Conservation (phyloP, 1,140 invertebrate genomes). For the Halictus rubicundus region DNA sequence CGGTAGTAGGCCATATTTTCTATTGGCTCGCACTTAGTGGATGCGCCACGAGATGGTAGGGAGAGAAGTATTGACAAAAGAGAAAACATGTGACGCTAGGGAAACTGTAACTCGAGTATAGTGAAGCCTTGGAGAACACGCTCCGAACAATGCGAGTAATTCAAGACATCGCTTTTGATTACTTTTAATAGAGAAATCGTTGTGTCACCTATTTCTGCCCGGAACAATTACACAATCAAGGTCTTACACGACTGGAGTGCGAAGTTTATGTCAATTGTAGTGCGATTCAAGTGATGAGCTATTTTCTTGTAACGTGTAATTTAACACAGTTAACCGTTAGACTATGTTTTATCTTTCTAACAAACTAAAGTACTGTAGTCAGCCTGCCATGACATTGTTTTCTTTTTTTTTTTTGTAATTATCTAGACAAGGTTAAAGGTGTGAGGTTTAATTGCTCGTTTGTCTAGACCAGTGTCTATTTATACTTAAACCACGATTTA, state of each 20-base stretch:
- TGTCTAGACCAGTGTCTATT: background rate
- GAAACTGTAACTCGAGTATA: too few relatives aligned
- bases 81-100: too few relatives aligned
- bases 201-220: background rate
- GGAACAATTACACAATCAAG: background rate
- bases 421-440: background rate
- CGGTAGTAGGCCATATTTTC: too few relatives aligned
- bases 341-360: background rate
- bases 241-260: background rate
- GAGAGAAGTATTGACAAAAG: too few relatives aligned
- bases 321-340: background rate
- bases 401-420: background rate
- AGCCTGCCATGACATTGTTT: background rate
- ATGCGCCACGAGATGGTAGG: too few relatives aligned
- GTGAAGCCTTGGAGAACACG: background rate
- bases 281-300: background rate
- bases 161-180: background rate
- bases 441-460: background rate
- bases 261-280: background rate
- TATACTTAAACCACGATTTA: too few relatives aligned
- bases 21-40: too few relatives aligned
- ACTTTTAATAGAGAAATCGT: background rate
- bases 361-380: background rate
- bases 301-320: background rate
- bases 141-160: background rate